Evolutionary conservation across 2,888 invertebrate genomes (phyloP).

Genomic region (Drosophila nr. perissopoda): DNA sequence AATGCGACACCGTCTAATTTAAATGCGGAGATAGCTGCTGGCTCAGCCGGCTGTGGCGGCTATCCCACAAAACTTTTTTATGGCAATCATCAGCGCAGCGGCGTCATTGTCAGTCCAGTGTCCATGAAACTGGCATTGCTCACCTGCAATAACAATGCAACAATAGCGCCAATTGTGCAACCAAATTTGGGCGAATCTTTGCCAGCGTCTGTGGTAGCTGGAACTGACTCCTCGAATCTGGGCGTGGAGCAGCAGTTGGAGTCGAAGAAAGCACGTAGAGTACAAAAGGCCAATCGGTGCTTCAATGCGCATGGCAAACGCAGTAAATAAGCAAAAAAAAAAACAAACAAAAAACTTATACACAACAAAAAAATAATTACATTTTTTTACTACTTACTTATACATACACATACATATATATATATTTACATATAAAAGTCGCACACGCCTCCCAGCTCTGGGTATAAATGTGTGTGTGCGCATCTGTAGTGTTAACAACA

Average conservation of each 20-base stretch:
- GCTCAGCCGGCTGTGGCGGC: conserved; percentile 51
- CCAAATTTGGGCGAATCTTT: conserved; percentile 16
- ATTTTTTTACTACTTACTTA: conserved; percentile 70
- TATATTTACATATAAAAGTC: conserved; percentile 58
- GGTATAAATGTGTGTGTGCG: conserved; percentile 30
- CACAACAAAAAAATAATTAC: conserved; percentile 42
- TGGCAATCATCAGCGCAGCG: conserved; percentile 77
- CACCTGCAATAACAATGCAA: conserved; percentile 7
- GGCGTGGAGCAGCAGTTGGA: conserved; percentile 69
- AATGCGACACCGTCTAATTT: conserved; percentile 52
- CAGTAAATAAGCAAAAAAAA: conserved; percentile 80
- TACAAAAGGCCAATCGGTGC: conserved; percentile 85
- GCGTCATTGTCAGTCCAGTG: conserved; percentile 79
- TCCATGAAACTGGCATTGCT: conserved; percentile 55
- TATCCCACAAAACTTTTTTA: conserved; percentile 77
- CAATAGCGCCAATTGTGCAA: conserved; percentile 1
- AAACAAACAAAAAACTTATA: conserved; percentile 47
- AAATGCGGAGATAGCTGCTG: conserved; percentile 24
- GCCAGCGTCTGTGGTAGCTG: conserved; percentile 16
- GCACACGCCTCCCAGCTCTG: conserved; percentile 20
- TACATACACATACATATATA: conserved; percentile 59
- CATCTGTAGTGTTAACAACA: conserved; percentile 58
- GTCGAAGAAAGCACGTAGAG: conserved; percentile 85
- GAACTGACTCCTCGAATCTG: conserved; percentile 34
- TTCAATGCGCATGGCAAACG: conserved; percentile 84